Evolutionary conservation across 2,888 invertebrate species (phyloP).

Genomic region (Homarus gammarus): DNA sequence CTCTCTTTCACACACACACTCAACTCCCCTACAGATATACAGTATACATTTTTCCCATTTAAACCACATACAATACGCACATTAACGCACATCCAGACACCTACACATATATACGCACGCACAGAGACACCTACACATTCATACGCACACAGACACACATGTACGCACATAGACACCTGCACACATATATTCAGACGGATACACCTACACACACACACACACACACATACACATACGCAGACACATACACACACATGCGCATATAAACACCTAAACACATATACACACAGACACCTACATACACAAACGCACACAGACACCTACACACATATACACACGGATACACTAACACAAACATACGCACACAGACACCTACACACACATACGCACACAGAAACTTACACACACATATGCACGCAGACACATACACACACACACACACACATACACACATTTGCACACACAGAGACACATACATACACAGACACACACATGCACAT

Average conservation of each 20-base stretch:
- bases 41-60: too few relatives aligned
- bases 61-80: too few relatives aligned
- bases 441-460: slow-evolving; percentile 19
- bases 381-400: slow-evolving; percentile 24
- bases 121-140: neutral
- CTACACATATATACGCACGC: neutral
- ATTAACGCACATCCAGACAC: too few relatives aligned
- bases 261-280: too few relatives aligned
- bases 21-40: too few relatives aligned
- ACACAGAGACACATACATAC: slow-evolving; percentile 12
- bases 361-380: slow-evolving; percentile 33
- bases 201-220: neutral
- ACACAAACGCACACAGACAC: too few relatives aligned
- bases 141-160: neutral
- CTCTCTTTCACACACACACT: too few relatives aligned
- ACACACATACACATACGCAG: neutral
- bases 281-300: too few relatives aligned
- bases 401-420: slow-evolving; percentile 19
- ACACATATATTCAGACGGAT: neutral
- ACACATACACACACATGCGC: neutral
- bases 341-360: slow-evolving; percentile 16
- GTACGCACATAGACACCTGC: neutral
- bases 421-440: slow-evolving; percentile 32
- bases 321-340: neutral
- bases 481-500: neutral